These are phyloP conservation scores for Dasypogon diadema DNA, from an alignment of 2,888 invertebrate genomes.

Conservation along the genomic window DNA sequence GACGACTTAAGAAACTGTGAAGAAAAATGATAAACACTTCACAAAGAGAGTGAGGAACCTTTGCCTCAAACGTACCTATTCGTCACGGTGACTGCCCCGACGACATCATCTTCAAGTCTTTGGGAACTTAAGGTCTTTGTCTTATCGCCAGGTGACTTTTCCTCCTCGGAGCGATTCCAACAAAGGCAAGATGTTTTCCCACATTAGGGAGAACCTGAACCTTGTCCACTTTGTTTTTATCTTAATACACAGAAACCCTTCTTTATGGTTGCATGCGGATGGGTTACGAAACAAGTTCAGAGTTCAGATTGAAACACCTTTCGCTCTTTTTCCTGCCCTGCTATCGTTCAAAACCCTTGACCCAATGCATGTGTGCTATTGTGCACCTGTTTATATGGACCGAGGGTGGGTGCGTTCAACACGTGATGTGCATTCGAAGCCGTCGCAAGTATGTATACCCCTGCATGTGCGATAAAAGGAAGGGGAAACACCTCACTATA, in stretches of 20 bases:
- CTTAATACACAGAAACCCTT: neutral
- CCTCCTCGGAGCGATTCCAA: constrained; percentile 13
- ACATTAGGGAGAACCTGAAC: constrained; percentile 40
- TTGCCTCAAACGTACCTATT: constrained; percentile 12
- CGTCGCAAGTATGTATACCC: neutral
- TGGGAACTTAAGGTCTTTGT: constrained; percentile 34
- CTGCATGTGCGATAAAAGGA: neutral
- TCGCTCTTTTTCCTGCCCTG: neutral
- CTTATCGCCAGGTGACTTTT: constrained; percentile 29
- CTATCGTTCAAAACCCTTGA: constrained; percentile 9
- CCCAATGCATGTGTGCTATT: constrained; percentile 22
- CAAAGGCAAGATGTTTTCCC: constrained; percentile 20
- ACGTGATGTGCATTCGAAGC: constrained; percentile 41
- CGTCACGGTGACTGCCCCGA: constrained; percentile 37
- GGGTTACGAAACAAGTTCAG: neutral
- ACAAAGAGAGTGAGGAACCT: constrained; percentile 17
- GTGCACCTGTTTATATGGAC: constrained; percentile 11
- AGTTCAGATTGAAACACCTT: neutral
- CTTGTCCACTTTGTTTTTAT: constrained; percentile 28
- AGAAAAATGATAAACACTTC: constrained; percentile 25
- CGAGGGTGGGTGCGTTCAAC: constrained; percentile 28
- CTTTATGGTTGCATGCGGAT: constrained; percentile 4
- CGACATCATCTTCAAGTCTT: constrained; percentile 6
- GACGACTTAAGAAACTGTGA: constrained; percentile 15
- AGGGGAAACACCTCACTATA: neutral